These are phyloP conservation scores for Cataglyphis albicans DNA, from an alignment of 2,888 invertebrate species.

Conservation along the genomic window DNA sequence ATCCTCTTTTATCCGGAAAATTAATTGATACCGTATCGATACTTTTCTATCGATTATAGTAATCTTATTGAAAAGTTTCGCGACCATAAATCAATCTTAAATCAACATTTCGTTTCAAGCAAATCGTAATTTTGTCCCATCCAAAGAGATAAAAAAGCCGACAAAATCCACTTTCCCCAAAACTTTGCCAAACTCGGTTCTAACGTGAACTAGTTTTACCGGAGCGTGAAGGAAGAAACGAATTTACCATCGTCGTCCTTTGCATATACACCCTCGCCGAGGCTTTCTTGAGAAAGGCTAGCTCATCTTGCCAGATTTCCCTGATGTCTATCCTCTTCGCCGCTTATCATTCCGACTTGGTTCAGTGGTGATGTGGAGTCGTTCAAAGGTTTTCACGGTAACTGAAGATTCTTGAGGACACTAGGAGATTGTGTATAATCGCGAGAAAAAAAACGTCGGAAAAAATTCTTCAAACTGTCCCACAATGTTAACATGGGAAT, in stretches of 20 bases:
- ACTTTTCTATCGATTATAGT: not conserved
- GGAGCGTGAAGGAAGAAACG: slow-evolving; percentile 43
- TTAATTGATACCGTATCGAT: not conserved
- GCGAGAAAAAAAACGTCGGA: slow-evolving; percentile 26
- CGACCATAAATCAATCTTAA: not conserved
- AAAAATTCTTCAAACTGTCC: not conserved
- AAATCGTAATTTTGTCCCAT: slow-evolving; percentile 10
- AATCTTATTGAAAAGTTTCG: not conserved
- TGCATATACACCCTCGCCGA: slow-evolving; percentile 45
- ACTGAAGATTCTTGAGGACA: slow-evolving; percentile 63
- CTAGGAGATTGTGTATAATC: slow-evolving; percentile 52
- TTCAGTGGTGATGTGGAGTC: slow-evolving; percentile 56
- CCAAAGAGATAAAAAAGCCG: slow-evolving; percentile 10
- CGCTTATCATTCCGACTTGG: slow-evolving; percentile 62
- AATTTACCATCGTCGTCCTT: slow-evolving; percentile 54
- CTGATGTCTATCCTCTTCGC: slow-evolving; percentile 73
- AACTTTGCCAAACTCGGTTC: slow-evolving; percentile 49
- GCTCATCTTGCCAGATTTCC: slow-evolving; percentile 79
- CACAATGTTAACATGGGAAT: not conserved
- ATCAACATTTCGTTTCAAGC: slow-evolving; percentile 35
- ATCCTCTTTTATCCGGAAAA: not conserved
- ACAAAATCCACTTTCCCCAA: slow-evolving; percentile 45
- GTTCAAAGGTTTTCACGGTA: slow-evolving; percentile 67
- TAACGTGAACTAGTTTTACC: slow-evolving; percentile 50
- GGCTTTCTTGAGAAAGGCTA: slow-evolving; percentile 35